A percentile compares a stretch with the other conserved stretches of the same genome.
phyloP scores from a whole-genome alignment of 2,113 vertebrate species.

The Sorex araneus region DNA sequence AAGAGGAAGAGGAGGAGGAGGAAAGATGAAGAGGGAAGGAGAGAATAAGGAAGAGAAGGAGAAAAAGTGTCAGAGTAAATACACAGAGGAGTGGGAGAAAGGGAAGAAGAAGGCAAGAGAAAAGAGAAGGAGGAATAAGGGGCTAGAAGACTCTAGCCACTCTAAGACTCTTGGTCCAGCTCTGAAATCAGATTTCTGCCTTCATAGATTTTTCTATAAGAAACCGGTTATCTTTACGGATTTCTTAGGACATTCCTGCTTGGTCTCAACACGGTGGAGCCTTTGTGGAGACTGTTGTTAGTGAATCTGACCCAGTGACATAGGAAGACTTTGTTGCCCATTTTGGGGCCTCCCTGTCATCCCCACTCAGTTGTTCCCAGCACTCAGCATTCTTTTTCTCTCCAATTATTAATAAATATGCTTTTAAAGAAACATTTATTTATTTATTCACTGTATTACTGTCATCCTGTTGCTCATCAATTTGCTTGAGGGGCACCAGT shows the following conservation, averaged over 20 bases:
- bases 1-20: no score
- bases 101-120: background rate
- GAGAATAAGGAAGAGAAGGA: background rate
- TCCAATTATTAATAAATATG: background rate
- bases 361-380: no score
- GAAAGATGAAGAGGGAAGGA: background rate
- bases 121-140: background rate
- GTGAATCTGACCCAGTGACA: background rate
- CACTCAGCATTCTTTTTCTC: background rate
- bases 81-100: background rate
- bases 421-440: no score
- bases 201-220: background rate
- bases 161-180: background rate
- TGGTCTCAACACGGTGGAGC: background rate
- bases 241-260: background rate
- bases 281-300: background rate
- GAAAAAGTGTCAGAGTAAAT: background rate
- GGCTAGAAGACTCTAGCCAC: background rate
- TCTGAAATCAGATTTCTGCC: slow-evolving; percentile 1
- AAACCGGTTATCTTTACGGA: background rate
- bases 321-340: background rate
- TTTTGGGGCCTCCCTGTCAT: background rate
- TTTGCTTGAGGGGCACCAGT: no score
- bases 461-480: no score
- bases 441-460: no score